A percentile compares a stretch with the other conserved stretches of the same genome.
These are phyloP conservation scores for Calliopum simillimum DNA, from an alignment of 2,888 invertebrate genomes.

Conservation along the genomic window DNA sequence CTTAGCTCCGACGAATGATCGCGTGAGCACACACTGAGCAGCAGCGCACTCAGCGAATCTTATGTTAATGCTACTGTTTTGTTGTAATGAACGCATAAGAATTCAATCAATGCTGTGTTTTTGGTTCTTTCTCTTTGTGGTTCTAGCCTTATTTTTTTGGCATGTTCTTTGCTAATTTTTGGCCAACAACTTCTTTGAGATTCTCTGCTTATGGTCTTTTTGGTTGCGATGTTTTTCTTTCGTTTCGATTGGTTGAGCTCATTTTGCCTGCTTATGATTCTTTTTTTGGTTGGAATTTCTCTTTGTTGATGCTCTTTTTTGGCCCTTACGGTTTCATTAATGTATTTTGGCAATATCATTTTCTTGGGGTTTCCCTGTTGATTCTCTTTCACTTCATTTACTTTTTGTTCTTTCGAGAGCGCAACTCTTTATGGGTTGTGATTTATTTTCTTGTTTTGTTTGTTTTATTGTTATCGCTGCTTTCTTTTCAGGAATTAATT, in stretches of 20 bases:
- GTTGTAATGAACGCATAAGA: background rate
- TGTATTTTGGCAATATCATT: background rate
- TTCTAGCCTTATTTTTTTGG: background rate
- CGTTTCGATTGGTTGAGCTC: constrained; percentile 17
- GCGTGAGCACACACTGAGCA: background rate
- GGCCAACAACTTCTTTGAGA: constrained; percentile 1
- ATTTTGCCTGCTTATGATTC: background rate
- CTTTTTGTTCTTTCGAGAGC: background rate
- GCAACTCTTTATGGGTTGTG: background rate
- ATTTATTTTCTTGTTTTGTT: background rate
- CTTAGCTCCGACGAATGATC: background rate
- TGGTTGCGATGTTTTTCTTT: background rate
- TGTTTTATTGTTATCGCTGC: background rate
- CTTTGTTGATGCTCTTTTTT: background rate
- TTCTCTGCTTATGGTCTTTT: background rate
- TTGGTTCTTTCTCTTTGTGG: background rate
- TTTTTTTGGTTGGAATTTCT: background rate
- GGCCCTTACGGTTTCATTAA: background rate
- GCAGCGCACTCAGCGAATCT: background rate
- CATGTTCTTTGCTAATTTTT: constrained; percentile 11
- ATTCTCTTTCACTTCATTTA: constrained; percentile 9
- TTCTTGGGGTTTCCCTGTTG: background rate
- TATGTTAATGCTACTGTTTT: constrained; percentile 9
- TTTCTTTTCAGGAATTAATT: background rate
- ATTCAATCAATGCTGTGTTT: background rate